phyloP scores from a whole-genome alignment of 2,888 invertebrate genomes.

The Agrochola circellaris region DNA sequence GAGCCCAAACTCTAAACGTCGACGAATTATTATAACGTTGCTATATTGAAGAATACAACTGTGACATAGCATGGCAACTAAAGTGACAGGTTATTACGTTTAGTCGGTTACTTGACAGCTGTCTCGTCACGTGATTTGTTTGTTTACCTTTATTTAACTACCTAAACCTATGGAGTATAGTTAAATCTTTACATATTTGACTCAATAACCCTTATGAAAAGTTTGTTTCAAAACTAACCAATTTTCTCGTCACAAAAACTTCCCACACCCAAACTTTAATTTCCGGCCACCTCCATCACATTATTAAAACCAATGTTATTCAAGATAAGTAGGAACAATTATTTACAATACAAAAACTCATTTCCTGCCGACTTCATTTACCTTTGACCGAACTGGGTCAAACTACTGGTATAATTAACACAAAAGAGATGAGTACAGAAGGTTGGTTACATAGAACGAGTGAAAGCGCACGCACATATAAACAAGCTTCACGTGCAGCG shows the following conservation, averaged over 20 bases:
- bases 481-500: background rate
- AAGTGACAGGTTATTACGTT: too few relatives aligned
- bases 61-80: too few relatives aligned
- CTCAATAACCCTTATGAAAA: background rate
- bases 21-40: too few relatives aligned
- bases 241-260: conserved; percentile 21
- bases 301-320: conserved; percentile 43
- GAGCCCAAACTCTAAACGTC: too few relatives aligned
- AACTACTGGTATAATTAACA: conserved; percentile 12
- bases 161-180: too few relatives aligned
- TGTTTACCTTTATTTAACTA: too few relatives aligned
- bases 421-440: conserved; percentile 9
- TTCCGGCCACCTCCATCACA: conserved; percentile 37
- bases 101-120: too few relatives aligned
- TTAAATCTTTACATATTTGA: background rate
- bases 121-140: too few relatives aligned
- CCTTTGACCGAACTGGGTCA: conserved; percentile 55
- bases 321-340: conserved; percentile 51
- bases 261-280: conserved; percentile 35
- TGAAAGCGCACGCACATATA: background rate
- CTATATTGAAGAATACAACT: too few relatives aligned
- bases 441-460: background rate
- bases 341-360: conserved; percentile 55
- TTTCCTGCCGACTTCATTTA: conserved; percentile 60
- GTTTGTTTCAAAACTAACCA: background rate